A percentile compares a stretch with the other conserved stretches of the same genome.
Conservation (phyloP, 2,888 invertebrate genomes). For the Andrena haemorrhoa region DNA sequence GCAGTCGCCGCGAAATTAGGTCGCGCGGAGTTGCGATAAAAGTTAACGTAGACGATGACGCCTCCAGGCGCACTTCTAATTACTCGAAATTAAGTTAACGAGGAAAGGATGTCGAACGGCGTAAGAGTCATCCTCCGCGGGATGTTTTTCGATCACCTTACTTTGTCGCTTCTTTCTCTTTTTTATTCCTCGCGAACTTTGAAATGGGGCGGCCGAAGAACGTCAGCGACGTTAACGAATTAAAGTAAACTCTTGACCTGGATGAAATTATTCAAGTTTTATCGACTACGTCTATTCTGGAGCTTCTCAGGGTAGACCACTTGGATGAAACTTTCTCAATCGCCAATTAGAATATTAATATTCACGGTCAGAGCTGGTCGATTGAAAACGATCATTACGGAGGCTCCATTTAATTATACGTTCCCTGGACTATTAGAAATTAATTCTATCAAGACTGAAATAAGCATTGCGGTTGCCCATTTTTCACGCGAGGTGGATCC, state of each 20-base stretch:
- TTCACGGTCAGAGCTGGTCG: not conserved
- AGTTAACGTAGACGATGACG: conserved; percentile 34
- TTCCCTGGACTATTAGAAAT: too few relatives aligned
- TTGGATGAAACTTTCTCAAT: not conserved
- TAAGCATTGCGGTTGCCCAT: not conserved
- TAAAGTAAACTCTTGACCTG: not conserved
- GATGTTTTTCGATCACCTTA: conserved; percentile 30
- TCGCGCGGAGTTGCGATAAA: conserved; percentile 45
- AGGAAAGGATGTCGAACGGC: conserved; percentile 48
- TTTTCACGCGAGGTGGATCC: not conserved
- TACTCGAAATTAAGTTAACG: conserved; percentile 58
- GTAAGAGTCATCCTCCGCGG: conserved; percentile 34
- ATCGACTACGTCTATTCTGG: not conserved
- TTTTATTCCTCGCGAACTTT: not conserved
- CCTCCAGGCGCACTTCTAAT: conserved; percentile 40
- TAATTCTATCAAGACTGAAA: not conserved
- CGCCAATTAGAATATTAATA: not conserved
- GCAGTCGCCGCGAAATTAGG: conserved; percentile 62
- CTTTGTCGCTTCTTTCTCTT: not conserved
- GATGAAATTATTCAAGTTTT: not conserved
- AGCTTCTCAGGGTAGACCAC: not conserved
- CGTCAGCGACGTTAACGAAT: conserved; percentile 11
- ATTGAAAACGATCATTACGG: not conserved
- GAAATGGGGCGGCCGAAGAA: conserved; percentile 13
- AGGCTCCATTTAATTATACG: too few relatives aligned